Evolutionary conservation across 2,113 vertebrate genomes (phyloP).

Genomic region (Corythaeola cristata): DNA sequence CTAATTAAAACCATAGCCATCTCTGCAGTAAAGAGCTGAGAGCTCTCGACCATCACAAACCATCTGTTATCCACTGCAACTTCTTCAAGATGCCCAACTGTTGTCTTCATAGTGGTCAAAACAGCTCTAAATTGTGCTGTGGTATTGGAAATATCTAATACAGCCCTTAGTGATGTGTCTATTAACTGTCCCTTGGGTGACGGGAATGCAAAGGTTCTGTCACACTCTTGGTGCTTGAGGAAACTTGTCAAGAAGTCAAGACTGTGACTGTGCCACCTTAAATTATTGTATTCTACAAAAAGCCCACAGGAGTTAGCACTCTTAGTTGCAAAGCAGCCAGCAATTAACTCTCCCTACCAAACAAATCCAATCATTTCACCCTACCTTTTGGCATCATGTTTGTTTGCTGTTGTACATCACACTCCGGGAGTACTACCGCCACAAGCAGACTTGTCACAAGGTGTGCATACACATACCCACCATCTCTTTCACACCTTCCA

Average conservation of each 20-base stretch:
- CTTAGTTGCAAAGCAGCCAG: neutral
- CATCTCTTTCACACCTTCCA: neutral
- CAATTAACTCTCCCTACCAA: neutral
- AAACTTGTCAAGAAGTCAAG: neutral
- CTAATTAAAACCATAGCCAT: neutral
- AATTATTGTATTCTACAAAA: neutral
- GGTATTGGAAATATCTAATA: neutral
- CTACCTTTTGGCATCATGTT: neutral
- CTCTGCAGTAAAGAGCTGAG: neutral
- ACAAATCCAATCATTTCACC: neutral
- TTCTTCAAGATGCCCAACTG: neutral
- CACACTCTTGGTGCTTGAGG: neutral
- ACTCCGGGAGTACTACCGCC: neutral
- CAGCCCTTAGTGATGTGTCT: neutral
- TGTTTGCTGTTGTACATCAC: neutral
- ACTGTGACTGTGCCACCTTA: neutral
- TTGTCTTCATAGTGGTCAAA: neutral
- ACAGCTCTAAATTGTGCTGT: neutral
- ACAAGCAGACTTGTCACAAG: neutral
- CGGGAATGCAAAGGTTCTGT: neutral
- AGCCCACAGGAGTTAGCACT: neutral
- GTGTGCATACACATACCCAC: neutral
- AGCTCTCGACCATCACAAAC: neutral
- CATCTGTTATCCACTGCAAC: neutral
- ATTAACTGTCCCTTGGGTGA: neutral